Evolutionary conservation across 2,113 vertebrate genomes (phyloP), one percentile per base, ranked within the genome.

Genomic region (Forbesichthys papilliferus): DNA sequence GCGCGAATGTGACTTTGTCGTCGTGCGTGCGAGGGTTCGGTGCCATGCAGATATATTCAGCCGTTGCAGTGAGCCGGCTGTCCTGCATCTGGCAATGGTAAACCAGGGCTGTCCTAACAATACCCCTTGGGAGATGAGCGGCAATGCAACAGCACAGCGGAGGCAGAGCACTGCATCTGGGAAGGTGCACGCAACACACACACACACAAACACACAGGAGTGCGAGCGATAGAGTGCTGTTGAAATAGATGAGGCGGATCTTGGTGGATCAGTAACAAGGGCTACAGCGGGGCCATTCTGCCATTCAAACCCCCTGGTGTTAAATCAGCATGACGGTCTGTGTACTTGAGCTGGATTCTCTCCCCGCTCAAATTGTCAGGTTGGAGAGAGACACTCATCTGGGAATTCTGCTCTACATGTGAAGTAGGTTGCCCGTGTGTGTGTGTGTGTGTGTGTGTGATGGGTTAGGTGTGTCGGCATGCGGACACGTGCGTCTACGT

Each of bases 351-450:
- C 74, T 77, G 75, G 81, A 88, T 85, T 87, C 71, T 80, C 84
- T 87, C 80, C 86, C 77, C 46, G 69, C 61, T 74, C 78, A 90
- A 89, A 89, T 87, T 83, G 82, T 75, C 75, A 82, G 82, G 79
- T 84, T 88, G 82, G 83, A 87, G 84, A 86, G 84, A 79, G 74
- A 83, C 81, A 83, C 88, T 88, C 80, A 84, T 74, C 75, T 79
- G 83, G 84, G 83, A 86, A 80, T 67, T 77, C 77, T 89, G 90
- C 85, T 87, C 85, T 87, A 87, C 80, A 84, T 83, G 76, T 84
- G 81, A 90, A 90, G 88, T 83, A 83, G 83, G 79, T 74, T 84
- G 85, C 75, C 61, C 66, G 73, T 80, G 78, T 70, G 61, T 69
- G 55, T 65, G 61, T 64, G 73, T 75, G 73, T 80, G 14, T 71